Evolutionary conservation across 2,888 invertebrate genomes (phyloP), one percentile per base, ranked within the genome.

Genomic region (Drosophila phalerata): DNA sequence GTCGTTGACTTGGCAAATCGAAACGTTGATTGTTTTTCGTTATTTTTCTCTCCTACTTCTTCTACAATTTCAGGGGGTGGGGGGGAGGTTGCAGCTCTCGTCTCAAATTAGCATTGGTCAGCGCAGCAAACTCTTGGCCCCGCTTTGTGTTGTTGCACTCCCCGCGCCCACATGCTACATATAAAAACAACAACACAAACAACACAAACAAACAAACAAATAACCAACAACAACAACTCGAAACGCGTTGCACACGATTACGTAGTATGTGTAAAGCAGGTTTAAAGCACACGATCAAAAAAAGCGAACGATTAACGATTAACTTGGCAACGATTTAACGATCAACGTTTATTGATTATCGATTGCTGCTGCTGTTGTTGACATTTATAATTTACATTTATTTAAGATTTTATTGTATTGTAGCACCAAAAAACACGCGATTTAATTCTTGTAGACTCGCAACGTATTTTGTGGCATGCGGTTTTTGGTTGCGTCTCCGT

Each of bases 11-110:
- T 69, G 64, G 68, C 61, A 77, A 81, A 71, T 71, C 73, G 74
- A 73, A 73, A 63, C 69, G 63, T 72, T 72, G 77, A 73, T 77
- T 76, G 64, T 77, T 72, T 76, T 55, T 75, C 28, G 5, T 28
- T 6, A 47, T 15, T 55, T 22, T 32, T 43, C 15, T n/a, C 10
- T 10, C 22, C 5, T 8, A 8, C 28, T 8, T 11, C 32, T 61
- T 13, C 51, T 43, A 40, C 42, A 32, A 13, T 42, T 51, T 61
- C n/a, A 22, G 11, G 10, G 28, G 11, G 19, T 5, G 30, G 30
- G 22, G 13, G n/a, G n/a, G 13, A 22, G 30, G 38, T 47, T 47
- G 57, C 34, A 61, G 42, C 42, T 61, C 40, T 52, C 49, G 53
- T 17, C 42, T 52, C 49, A 61, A 69, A 74, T 74, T 74, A 74